Evolutionary conservation across 2,888 invertebrate genomes (phyloP).

Genomic region (Ommatoiulus sabulosus): DNA sequence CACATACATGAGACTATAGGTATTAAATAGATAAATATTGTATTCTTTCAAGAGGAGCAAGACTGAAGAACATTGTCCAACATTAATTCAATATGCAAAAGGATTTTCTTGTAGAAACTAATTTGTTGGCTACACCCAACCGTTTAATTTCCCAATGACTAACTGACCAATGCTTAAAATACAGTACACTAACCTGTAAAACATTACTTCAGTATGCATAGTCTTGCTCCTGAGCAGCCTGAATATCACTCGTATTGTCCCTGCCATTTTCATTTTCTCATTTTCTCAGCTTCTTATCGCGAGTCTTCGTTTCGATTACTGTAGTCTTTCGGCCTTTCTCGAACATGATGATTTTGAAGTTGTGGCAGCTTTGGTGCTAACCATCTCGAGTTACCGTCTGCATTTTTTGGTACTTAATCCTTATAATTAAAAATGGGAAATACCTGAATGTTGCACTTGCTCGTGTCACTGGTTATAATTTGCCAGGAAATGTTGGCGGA

Average conservation of each 20-base stretch:
- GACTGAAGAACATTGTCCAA: no score
- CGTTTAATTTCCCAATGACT: neutral
- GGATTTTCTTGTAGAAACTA: no score
- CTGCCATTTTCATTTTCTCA: neutral
- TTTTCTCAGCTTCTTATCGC: neutral
- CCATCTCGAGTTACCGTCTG: neutral
- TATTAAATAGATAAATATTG: no score
- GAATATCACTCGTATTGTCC: neutral
- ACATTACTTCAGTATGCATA: neutral
- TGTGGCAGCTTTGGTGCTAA: constrained; percentile 14
- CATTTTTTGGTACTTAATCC: constrained; percentile 18
- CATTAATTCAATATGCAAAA: no score
- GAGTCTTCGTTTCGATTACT: neutral
- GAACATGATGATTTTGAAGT: neutral
- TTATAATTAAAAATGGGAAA: neutral
- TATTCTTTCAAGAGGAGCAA: no score
- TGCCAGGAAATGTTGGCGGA: neutral
- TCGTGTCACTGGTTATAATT: constrained; percentile 9
- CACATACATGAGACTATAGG: no score
- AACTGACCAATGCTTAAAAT: neutral
- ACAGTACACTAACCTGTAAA: neutral
- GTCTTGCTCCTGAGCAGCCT: neutral
- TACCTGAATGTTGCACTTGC: neutral
- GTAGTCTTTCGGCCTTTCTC: neutral
- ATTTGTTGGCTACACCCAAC: no score